These are phyloP conservation scores for Nannospalax galili DNA, from an alignment of 2,113 vertebrate species.

Conservation along the genomic window DNA sequence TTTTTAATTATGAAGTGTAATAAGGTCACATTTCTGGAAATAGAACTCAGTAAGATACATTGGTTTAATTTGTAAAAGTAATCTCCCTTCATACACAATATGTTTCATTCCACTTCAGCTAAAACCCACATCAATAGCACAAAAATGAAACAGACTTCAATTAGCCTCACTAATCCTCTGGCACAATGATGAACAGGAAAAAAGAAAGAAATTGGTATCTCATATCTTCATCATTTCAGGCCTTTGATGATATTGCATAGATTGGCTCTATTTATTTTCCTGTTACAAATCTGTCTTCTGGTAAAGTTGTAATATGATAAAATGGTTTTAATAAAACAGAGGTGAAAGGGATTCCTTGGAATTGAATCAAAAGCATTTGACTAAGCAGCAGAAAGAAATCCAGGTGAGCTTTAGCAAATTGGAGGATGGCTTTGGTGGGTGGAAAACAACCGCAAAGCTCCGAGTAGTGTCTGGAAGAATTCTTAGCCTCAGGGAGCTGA, in stretches of 20 bases:
- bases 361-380: constrained; percentile 77
- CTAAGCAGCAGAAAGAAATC: not conserved
- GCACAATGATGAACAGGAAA: constrained; percentile 83
- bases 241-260: constrained; percentile 81
- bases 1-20: constrained; percentile 81
- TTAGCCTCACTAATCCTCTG: constrained; percentile 86
- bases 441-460: not conserved
- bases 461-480: not conserved
- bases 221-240: constrained; percentile 75
- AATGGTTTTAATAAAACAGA: constrained; percentile 75
- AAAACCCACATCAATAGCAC: constrained; percentile 83
- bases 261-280: constrained; percentile 82
- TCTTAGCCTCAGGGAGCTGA: not conserved
- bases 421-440: not conserved
- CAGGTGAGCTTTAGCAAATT: constrained; percentile 5
- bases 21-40: constrained; percentile 79
- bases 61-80: constrained; percentile 88
- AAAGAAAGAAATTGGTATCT: constrained; percentile 52
- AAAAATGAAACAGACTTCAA: constrained; percentile 83
- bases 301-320: constrained; percentile 75
- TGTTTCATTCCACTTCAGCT: constrained; percentile 84
- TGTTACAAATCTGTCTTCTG: constrained; percentile 61
- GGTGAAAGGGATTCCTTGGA: constrained; percentile 78
- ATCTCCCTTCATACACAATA: constrained; percentile 83
- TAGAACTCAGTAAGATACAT: constrained; percentile 78